Evolutionary conservation across 2,113 vertebrate genomes (phyloP), one percentile per base, ranked within the genome.

Genomic region (Lepus europaeus): DNA sequence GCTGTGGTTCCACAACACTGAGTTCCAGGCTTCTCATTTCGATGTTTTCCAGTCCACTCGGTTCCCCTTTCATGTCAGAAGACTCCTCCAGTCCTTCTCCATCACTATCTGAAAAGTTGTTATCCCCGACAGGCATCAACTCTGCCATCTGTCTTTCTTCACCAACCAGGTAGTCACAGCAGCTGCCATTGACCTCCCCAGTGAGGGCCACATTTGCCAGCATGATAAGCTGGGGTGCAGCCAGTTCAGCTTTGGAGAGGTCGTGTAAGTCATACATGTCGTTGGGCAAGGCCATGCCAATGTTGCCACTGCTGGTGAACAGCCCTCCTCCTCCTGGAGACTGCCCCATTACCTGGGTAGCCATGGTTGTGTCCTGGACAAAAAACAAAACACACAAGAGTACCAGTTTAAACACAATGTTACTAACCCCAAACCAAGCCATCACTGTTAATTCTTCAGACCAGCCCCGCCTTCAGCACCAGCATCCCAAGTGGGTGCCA

Each of bases 101-200:
- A 51, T 99, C 99, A 0, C 99, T 99, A 95, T 99, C 99, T 0
- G 99, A 99, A 97, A 99, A 99, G 97, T 98, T 98, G 97, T 98
- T 98, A 93, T 98, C 98, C 36, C 98, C 99, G 16, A 99, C 99
- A 0, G 99, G 99, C 96, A 99, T 99, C 96, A 99, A 97, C 95
- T 99, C 99, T 74, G 99, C 99, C 99, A 99, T 99, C 95, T 99
- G 99, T 90, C 99, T 99, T 89, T 99, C 99, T 80, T 99, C 99
- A 0, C 98, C 98, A 45, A 98, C 98, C 22, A 98, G 96, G 80
- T 98, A 98, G 36, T 99, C 99, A 0, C 98, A 98, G 95, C 98
- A 98, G 97, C 97, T 97, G 91, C 98, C 98, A 8, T 95, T 98
- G 1, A 98, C 98, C 94, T 99, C 99, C 3, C 98, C 98, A 0